A percentile compares a stretch with the other conserved stretches of the same genome.
Conservation (phyloP, 2,888 invertebrate genomes). For the Xestia sexstrigata region DNA sequence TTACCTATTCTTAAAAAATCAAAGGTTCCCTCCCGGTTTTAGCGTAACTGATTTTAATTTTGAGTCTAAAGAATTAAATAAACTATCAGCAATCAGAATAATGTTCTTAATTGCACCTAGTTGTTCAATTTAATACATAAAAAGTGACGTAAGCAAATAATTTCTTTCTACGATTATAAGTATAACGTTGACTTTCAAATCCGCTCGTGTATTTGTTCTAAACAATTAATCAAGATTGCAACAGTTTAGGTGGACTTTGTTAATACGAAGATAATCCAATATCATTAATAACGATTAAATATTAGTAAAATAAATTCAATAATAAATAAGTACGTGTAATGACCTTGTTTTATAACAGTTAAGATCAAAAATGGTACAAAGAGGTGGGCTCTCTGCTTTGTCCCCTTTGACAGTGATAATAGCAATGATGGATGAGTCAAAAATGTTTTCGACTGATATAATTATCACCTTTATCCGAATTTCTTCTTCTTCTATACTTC, state of each 20-base stretch:
- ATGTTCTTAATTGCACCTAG: background rate
- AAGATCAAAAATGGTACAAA: constrained; percentile 9
- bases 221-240: constrained; percentile 64
- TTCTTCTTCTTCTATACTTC: too few species aligned
- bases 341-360: background rate
- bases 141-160: background rate
- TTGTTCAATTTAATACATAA: background rate
- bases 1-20: background rate
- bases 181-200: background rate
- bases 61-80: background rate
- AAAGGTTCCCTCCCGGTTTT: background rate
- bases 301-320: background rate
- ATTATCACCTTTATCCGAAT: too few species aligned
- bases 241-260: constrained; percentile 4
- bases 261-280: constrained; percentile 31
- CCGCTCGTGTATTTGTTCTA: background rate
- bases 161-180: background rate
- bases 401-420: background rate
- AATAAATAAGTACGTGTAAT: background rate
- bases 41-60: background rate
- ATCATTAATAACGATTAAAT: constrained; percentile 69
- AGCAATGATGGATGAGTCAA: background rate
- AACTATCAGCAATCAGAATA: background rate
- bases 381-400: background rate
- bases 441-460: background rate